Evolutionary conservation across 2,113 vertebrate species (phyloP).

Genomic region (Pseudolaguvia tuberculata): DNA sequence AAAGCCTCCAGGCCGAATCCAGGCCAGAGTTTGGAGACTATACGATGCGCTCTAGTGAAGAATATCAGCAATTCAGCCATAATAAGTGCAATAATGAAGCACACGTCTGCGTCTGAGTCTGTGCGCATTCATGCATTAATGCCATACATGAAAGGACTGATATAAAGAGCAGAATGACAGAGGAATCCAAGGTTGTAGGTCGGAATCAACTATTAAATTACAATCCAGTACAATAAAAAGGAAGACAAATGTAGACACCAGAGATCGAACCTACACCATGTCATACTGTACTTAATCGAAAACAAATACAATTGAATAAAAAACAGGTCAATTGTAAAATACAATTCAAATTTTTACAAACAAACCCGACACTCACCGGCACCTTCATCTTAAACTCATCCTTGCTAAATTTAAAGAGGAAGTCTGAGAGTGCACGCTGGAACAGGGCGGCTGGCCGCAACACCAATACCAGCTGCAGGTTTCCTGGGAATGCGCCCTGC

Average conservation of each 20-base stretch:
- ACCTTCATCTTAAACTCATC: conserved; percentile 99
- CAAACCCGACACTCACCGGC: conserved; percentile 66
- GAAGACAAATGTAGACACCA: too few species aligned
- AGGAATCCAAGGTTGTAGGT: not conserved
- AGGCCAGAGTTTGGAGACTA: too few species aligned
- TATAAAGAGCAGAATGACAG: not conserved
- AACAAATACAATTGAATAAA: too few species aligned
- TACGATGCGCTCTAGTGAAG: conserved; percentile 4
- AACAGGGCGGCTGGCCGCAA: conserved; percentile 86
- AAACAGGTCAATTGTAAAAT: too few species aligned
- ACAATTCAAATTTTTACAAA: too few species aligned
- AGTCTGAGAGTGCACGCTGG: conserved; percentile 84
- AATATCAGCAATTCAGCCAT: not conserved
- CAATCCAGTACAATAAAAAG: too few species aligned
- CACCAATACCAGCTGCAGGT: conserved; percentile 91
- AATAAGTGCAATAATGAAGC: conserved; percentile 32
- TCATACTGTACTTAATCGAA: too few species aligned
- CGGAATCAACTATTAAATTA: not conserved
- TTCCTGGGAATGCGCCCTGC: conserved; percentile 93
- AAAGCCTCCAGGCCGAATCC: too few species aligned
- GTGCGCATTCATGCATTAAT: conserved; percentile 7
- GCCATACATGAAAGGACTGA: conserved; percentile 9
- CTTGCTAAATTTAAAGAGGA: conserved; percentile 88
- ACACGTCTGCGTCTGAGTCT: conserved; percentile 13
- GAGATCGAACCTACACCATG: too few species aligned